Percentiles rank a stretch among this genome's conserved stretches.
Evolutionary conservation across 1,140 invertebrate genomes (phyloP).

Genomic region (Pogonomyrmex barbatus): DNA sequence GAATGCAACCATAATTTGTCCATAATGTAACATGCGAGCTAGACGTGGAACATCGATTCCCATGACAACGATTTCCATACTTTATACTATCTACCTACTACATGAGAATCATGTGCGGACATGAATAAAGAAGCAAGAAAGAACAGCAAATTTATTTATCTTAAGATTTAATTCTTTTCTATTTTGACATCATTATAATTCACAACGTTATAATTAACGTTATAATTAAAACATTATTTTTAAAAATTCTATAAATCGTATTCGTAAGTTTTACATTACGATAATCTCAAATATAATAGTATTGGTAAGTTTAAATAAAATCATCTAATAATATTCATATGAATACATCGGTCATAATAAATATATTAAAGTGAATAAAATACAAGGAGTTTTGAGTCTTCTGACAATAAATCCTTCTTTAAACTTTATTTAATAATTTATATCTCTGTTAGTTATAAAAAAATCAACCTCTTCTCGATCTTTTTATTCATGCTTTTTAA

Average conservation of each 20-base stretch:
- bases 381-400: neutral
- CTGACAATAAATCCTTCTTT: neutral
- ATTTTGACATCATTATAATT: neutral
- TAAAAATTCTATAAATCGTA: neutral
- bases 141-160: neutral
- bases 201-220: neutral
- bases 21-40: neutral
- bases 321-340: neutral
- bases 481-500: neutral
- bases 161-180: neutral
- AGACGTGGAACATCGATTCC: conserved; percentile 11
- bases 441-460: neutral
- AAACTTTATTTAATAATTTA: neutral
- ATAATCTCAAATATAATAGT: neutral
- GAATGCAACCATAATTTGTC: conserved; percentile 27
- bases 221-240: conserved; percentile 14
- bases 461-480: too few species aligned
- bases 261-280: neutral
- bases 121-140: neutral
- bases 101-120: neutral
- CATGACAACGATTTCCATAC: conserved; percentile 14
- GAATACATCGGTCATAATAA: neutral
- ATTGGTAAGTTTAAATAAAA: neutral
- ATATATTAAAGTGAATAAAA: neutral
- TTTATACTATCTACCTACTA: neutral